These are phyloP conservation scores for Pyrocephalus nanus DNA, from an alignment of 2,797 vertebrate species.

Conservation along the genomic window DNA sequence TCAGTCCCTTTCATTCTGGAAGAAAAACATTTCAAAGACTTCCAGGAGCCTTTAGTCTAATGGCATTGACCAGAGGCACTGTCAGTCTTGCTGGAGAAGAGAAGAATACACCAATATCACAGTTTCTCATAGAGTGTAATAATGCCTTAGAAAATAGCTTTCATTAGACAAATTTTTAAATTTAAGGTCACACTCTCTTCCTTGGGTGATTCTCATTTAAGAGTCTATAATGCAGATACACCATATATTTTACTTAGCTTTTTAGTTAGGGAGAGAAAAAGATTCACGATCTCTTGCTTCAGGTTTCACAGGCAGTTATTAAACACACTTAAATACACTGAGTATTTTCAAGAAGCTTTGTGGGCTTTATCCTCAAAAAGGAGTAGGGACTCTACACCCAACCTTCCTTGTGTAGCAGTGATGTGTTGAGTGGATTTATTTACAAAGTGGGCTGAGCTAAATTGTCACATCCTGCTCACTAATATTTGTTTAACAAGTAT, in stretches of 20 bases:
- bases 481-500: neutral
- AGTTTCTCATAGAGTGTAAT: neutral
- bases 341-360: neutral
- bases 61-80: constrained; percentile 61
- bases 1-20: constrained; percentile 42
- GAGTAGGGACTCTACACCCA: neutral
- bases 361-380: neutral
- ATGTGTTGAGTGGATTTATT: neutral
- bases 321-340: neutral
- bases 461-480: neutral
- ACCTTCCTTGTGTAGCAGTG: neutral
- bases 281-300: neutral
- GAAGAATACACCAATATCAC: neutral
- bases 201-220: neutral
- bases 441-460: neutral
- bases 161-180: neutral
- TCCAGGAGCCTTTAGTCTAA: constrained; percentile 35
- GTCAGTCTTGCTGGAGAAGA: constrained; percentile 3
- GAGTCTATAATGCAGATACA: neutral
- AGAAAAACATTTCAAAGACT: constrained; percentile 61
- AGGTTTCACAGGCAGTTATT: neutral
- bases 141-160: neutral
- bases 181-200: neutral
- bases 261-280: neutral
- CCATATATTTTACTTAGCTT: neutral